Evolutionary conservation across 2,797 vertebrate species (phyloP), one percentile per base, ranked within the genome.

Genomic region (Margarornis squamiger): DNA sequence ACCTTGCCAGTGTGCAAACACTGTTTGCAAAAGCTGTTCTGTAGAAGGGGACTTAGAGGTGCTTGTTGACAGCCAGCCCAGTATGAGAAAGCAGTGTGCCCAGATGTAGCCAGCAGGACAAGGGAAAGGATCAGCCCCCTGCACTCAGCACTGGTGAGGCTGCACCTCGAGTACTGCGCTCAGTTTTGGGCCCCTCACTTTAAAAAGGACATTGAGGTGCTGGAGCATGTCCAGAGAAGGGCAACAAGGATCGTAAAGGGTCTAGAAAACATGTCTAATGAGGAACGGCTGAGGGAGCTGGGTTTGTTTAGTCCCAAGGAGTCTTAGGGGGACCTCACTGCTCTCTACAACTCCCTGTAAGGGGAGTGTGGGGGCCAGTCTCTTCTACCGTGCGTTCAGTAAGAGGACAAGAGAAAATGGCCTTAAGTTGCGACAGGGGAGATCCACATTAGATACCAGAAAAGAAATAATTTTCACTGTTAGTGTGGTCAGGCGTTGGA

Each of bases 61-160:
- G 3, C 41, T 41, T 36, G 9, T 10, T n/a, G 51, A 27, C 15
- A 51, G 58, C 30, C 9, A 5, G 27, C 27, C 20, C 59, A 36
- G 0, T 9, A 6, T 27, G 10, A 38, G 27, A 5, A 2, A 72
- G 23, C 3, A 1, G 7, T 5, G 34, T 22, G 52, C 45, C 52
- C 24, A 30, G 13, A 29, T 14, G 67, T n/a, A 45, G 59, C 19
- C 23, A 65, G 59, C 19, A 29, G 14, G 34, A 39, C 14, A 26
- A 34, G 16, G 11, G 29, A 54, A 46, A 24, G 2, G 24, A 12
- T 9, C 3, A 17, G n/a, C 23, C 14, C 20, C 14, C 38, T 46
- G 10, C 17, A 14, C 17, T 18, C 7, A 9, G 46, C 20, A 18
- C 36, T 39, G 12, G 14, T 18, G 67, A 38, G 66, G 34, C 36